Evolutionary conservation across 2,113 vertebrate species (phyloP).

Genomic region (Mungos mungo): DNA sequence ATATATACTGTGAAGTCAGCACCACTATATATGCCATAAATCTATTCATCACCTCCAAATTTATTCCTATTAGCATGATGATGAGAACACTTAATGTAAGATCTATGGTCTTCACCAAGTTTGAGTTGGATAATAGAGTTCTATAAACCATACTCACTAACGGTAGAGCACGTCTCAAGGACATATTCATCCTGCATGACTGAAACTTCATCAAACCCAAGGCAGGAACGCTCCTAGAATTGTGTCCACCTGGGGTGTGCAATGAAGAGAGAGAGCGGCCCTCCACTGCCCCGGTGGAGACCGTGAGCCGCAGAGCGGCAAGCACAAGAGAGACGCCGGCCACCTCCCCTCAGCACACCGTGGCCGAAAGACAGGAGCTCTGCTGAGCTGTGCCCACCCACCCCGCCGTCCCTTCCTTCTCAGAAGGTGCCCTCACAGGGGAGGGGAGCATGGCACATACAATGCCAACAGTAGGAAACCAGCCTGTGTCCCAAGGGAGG

Average conservation of each 20-base stretch:
- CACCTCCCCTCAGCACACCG: fast-evolving
- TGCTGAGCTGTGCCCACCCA: fast-evolving
- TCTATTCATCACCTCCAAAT: not conserved
- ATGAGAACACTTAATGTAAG: not conserved
- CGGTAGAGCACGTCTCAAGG: not conserved
- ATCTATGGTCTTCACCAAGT: not conserved
- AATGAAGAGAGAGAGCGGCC: fast-evolving
- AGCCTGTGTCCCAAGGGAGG: not conserved
- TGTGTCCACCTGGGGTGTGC: not conserved
- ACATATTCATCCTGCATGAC: not conserved
- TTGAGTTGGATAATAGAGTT: no score
- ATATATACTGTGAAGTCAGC: not conserved
- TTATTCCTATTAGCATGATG: not conserved
- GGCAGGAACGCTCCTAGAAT: not conserved
- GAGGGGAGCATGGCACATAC: not conserved
- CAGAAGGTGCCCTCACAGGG: not conserved
- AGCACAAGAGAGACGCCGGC: fast-evolving
- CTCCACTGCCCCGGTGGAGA: no score
- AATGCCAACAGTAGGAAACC: not conserved
- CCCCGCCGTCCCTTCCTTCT: not conserved
- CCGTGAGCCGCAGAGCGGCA: not conserved
- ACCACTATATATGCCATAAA: not conserved
- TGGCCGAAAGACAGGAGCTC: no score
- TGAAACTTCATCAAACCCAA: not conserved
- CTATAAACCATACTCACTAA: no score